Evolutionary conservation across 1,140 invertebrate species (phyloP), one percentile per base, ranked within the genome.

Genomic region (Hylaeus volcanicus): DNA sequence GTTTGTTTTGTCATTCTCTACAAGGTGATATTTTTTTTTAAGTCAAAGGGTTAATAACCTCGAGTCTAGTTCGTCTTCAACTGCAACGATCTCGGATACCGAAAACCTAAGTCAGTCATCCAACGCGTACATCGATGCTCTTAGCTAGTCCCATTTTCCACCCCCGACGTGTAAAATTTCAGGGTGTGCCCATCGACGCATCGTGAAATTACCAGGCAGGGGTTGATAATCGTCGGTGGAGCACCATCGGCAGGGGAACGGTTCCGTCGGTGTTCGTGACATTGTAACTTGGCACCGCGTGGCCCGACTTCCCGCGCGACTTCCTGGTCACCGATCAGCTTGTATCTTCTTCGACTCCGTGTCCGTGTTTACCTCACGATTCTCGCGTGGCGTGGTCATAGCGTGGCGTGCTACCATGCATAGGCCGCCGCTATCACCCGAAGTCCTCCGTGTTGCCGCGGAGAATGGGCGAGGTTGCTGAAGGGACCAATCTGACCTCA

Each of bases 291-390:
- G 83, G 58, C 79, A 85, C 55, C 73, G 74, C 61, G 75, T 56
- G 72, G 81, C 84, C 68, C 83, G 83, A 83, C 71, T 79, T 79
- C 53, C 70, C 51, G 70, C 70, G 71, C 78, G 73, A 85, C 84
- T 86, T 85, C 83, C 74, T 82, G 74, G 80, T 78, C 84, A 70
- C 56, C 84, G 84, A 86, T 85, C 79, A 81, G 56, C 79, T 82
- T 82, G 79, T 86, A 86, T 85, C 84, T 85, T 82, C 84, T 76
- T 82, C 84, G 80, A 66, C 60, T 86, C 79, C 74, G 84, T 75
- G 83, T 85, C 83, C 83, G 74, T 85, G 79, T 82, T 86, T 82
- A 81, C 80, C 71, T 86, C 84, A 86, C 84, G 79, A 86, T 64
- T 73, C 79, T 72, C 73, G 39, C 75, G 72, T 85, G 79, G 84